Conservation (phyloP, 2,797 vertebrate species). For the Australoheros facetus region DNA sequence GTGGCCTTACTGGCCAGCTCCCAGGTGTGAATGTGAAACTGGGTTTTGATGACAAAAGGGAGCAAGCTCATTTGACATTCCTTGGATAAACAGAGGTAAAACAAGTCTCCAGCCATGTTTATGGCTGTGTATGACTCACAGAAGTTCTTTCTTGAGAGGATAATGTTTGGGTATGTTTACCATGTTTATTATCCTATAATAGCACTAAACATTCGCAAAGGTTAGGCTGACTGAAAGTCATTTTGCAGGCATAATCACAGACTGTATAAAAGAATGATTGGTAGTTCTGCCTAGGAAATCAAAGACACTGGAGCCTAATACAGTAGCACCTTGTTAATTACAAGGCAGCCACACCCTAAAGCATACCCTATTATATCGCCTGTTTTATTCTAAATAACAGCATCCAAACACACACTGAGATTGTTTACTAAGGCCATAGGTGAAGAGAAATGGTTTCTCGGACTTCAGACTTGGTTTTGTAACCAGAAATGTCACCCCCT, state of each 20-base stretch:
- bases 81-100: constrained; percentile 3
- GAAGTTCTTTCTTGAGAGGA: not conserved
- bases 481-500: not conserved
- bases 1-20: not conserved
- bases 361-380: not conserved
- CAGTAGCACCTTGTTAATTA: not conserved
- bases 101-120: not conserved
- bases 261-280: not conserved
- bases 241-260: not conserved
- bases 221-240: not conserved
- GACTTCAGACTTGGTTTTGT: not conserved
- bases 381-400: too few species aligned
- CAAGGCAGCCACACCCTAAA: not conserved
- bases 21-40: constrained; percentile 22
- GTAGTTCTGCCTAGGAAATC: not conserved
- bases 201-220: not conserved
- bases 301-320: not conserved
- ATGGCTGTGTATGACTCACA: not conserved
- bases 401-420: too few species aligned
- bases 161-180: not conserved
- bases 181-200: not conserved
- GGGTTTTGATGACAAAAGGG: constrained; percentile 4
- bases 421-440: not conserved
- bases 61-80: constrained; percentile 1
- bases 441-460: not conserved